Base-by-base conservation (phyloP, 2,797 vertebrate species). In the Kryptolebias ocellatus region DNA sequence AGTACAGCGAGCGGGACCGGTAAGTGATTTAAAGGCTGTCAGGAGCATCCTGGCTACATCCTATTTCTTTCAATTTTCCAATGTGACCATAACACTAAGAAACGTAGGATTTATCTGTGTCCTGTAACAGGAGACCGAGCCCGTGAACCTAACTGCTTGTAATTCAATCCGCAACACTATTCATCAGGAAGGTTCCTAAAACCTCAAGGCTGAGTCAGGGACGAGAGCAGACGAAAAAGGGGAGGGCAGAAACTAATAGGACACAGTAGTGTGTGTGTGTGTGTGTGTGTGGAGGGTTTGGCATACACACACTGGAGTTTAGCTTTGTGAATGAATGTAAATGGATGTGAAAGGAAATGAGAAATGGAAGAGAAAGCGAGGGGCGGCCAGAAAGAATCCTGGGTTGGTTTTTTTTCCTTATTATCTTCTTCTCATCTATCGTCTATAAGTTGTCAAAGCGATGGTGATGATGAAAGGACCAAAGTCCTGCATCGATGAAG, bases 11-110 rank as follows among this genome's bases (percentile, higher is more conserved):
- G 44, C 59, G 69, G 57, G 70, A 57, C 54, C 47, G 44, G 50
- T 64, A 72, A 63, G 51, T 85, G 83, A 81, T 85, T 65, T 61
- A 78, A 65, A 66, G 64, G 72, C 59, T 84, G 80, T 80, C 84
- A 81, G 64, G 64, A 74, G 77, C 69, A 65, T 83, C 68, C 61
- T 79, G 66, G 57, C 76, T 67, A 69, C 64, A 67, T 76, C 79
- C 80, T 53, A 45, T 73, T 81, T 77, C 66, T 78, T 64, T 77
- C 68, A 72, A 69, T 71, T 71, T 53, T 67, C 70, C 74, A 67
- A 45, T 74, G 72, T 83, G 64, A 46, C 80, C 39, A 15, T 28
- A 63, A 59, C 74, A 58, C 52, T 62, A 47, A 65, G 63, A 74
- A 76, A 80, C 74, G 53, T 53, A 72, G 54, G 74, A 80, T 81